These are phyloP conservation scores for Aphelenchoides fujianensis DNA, from an alignment of 1,140 invertebrate species.

Conservation along the genomic window DNA sequence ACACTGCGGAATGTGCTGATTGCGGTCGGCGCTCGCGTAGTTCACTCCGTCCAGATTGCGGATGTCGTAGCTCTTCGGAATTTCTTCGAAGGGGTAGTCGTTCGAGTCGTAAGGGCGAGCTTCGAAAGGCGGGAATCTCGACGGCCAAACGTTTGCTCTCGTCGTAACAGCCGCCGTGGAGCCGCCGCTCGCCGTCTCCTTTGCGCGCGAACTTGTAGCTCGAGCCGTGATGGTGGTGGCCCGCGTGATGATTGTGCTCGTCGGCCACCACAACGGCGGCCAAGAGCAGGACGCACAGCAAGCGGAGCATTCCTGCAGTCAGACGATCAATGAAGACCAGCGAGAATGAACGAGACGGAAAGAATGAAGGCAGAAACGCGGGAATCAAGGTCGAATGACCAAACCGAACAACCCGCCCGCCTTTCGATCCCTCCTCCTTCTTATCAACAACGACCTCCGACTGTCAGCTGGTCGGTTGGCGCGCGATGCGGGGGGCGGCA, in stretches of 20 bases:
- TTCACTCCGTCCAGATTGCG: slow-evolving; percentile 65
- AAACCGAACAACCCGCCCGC: no score
- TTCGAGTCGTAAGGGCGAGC: background rate
- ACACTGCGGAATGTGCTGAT: slow-evolving; percentile 62
- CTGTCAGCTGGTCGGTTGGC: no score
- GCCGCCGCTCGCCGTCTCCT: background rate
- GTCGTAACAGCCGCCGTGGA: background rate
- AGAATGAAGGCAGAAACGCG: no score
- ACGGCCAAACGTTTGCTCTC: background rate
- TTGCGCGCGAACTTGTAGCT: background rate
- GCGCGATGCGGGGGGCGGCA: no score
- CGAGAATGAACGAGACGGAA: no score
- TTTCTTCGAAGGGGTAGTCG: slow-evolving; percentile 23
- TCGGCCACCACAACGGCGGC: background rate
- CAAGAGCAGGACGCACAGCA: background rate
- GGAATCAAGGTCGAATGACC: no score
- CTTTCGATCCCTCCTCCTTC: no score
- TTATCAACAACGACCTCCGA: no score
- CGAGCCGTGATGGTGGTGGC: background rate
- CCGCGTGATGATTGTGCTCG: background rate
- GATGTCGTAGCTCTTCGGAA: slow-evolving; percentile 62
- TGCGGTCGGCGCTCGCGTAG: slow-evolving; percentile 64
- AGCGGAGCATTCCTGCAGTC: background rate
- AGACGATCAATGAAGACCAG: no score
- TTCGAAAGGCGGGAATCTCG: background rate